Conservation (phyloP, 1,140 invertebrate genomes). For the Druon quercuslanigerum region DNA sequence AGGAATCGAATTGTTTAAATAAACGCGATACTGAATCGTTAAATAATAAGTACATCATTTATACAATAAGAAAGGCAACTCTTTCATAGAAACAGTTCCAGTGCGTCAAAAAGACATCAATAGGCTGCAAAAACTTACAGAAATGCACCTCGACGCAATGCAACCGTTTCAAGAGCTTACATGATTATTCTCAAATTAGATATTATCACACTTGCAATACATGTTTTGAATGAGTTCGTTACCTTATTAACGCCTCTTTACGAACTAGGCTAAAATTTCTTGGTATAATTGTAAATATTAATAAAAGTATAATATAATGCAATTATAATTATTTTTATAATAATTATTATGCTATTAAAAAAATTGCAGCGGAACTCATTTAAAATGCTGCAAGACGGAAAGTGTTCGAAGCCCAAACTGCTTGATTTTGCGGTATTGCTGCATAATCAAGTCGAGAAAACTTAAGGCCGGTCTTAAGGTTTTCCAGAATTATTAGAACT, state of each 20-base stretch:
- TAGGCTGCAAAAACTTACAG: background rate
- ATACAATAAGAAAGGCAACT: background rate
- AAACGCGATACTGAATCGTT: background rate
- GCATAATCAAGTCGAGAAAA: background rate
- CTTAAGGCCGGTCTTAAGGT: background rate
- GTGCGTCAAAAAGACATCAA: background rate
- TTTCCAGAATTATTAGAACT: conserved; percentile 30
- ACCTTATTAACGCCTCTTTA: conserved; percentile 1
- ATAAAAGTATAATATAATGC: conserved; percentile 17
- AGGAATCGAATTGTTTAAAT: conserved; percentile 2
- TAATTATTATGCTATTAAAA: background rate
- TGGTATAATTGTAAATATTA: conserved; percentile 17
- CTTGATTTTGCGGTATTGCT: background rate
- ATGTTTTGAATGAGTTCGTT: conserved; percentile 7
- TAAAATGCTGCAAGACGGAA: conserved; percentile 17
- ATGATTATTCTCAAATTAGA: conserved; percentile 19
- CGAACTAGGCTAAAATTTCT: conserved; percentile 3
- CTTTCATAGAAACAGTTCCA: background rate
- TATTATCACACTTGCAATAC: conserved; percentile 15
- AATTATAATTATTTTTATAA: background rate
- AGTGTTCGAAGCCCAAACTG: background rate
- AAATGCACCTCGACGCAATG: conserved; percentile 7
- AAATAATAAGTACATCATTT: conserved; percentile 25
- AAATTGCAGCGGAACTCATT: background rate
- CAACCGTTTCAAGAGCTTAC: background rate